phyloP scores from a whole-genome alignment of 1,140 invertebrate genomes.

The Dufourea novaeangliae region DNA sequence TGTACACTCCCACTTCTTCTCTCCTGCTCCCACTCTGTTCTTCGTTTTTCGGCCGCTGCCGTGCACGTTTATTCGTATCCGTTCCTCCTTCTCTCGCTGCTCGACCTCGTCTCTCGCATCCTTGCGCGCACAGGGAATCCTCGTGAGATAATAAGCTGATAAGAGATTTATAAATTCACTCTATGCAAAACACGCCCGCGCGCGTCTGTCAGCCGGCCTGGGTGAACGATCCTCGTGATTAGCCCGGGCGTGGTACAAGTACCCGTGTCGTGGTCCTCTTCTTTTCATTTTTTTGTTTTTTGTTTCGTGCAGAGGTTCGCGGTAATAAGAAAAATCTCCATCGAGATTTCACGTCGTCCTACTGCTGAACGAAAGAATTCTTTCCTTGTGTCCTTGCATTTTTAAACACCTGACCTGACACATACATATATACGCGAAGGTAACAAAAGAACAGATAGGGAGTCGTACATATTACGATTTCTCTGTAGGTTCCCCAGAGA shows the following conservation, averaged over 20 bases:
- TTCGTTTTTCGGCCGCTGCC: constrained; percentile 54
- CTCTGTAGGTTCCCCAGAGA: too few relatives aligned
- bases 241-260: constrained; percentile 26
- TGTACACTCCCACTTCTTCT: constrained; percentile 36
- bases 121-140: constrained; percentile 36
- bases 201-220: constrained; percentile 25
- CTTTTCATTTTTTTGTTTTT: too few relatives aligned
- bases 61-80: constrained; percentile 53
- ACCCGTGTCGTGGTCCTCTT: constrained; percentile 14
- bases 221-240: constrained; percentile 43
- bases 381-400: not conserved
- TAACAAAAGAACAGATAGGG: not conserved
- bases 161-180: constrained; percentile 44
- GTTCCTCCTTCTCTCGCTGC: constrained; percentile 36
- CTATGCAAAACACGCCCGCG: constrained; percentile 40
- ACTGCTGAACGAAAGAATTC: not conserved
- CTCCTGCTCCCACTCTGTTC: constrained; percentile 27
- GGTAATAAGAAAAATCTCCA: constrained; percentile 3
- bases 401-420: too few relatives aligned
- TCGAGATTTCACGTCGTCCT: not conserved
- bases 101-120: constrained; percentile 15
- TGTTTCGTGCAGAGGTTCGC: not conserved
- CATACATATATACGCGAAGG: too few relatives aligned
- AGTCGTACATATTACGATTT: not conserved
- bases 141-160: constrained; percentile 56